phyloP scores from a whole-genome alignment of 2,888 invertebrate genomes.

The Ischnus inquisitorius region DNA sequence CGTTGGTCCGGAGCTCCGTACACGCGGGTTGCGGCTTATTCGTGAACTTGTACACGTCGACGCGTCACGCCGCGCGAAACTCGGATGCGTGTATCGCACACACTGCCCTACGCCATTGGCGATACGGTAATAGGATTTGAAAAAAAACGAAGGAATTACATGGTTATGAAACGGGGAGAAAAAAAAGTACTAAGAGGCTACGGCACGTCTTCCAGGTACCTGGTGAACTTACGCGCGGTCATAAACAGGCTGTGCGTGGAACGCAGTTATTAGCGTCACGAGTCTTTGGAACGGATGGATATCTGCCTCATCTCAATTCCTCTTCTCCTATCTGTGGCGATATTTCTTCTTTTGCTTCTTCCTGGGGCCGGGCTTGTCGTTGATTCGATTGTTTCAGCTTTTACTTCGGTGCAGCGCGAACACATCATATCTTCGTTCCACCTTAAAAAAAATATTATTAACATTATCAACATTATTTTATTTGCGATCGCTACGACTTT shows the following conservation, averaged over 20 bases:
- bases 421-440: too few species aligned
- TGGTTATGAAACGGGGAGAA: slow-evolving; percentile 60
- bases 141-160: slow-evolving; percentile 6
- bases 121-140: slow-evolving; percentile 75
- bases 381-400: neutral
- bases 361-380: neutral
- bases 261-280: slow-evolving; percentile 80
- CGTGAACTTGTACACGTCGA: neutral
- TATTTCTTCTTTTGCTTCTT: neutral
- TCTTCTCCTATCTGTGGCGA: neutral
- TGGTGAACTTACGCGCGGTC: slow-evolving; percentile 67
- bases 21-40: neutral
- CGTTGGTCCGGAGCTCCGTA: neutral
- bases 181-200: slow-evolving; percentile 63
- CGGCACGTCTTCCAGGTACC: slow-evolving; percentile 70
- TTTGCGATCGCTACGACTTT: too few species aligned
- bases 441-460: too few species aligned
- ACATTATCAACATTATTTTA: too few species aligned
- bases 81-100: neutral
- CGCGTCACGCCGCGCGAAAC: too few species aligned
- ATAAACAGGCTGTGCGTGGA: slow-evolving; percentile 73
- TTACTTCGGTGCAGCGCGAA: neutral
- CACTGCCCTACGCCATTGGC: slow-evolving; percentile 34
- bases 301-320: slow-evolving; percentile 3
- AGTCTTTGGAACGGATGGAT: slow-evolving; percentile 60